These are phyloP conservation scores for Leucopternis melanops DNA, from an alignment of 2,113 vertebrate genomes.

Conservation along the genomic window DNA sequence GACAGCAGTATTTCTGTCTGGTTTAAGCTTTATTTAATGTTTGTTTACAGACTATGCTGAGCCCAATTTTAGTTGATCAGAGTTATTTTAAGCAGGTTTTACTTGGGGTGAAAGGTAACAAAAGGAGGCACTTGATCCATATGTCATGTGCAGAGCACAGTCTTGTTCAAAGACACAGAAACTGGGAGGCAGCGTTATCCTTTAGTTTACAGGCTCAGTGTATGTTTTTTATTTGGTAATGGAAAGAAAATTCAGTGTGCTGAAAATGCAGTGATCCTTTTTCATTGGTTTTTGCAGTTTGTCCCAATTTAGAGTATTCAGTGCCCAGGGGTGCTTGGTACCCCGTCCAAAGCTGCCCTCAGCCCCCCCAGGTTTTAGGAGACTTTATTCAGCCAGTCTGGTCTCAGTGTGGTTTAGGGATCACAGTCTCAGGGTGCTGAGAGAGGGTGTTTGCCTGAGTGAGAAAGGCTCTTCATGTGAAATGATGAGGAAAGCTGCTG, in stretches of 20 bases:
- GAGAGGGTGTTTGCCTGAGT: background rate
- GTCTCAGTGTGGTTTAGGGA: background rate
- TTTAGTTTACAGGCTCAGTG: background rate
- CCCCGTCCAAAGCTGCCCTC: background rate
- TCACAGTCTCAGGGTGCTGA: background rate
- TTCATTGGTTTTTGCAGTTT: background rate
- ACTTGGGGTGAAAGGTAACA: background rate
- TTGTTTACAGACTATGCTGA: background rate
- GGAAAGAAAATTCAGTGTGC: background rate
- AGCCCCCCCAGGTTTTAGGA: background rate
- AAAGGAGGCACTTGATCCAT: background rate
- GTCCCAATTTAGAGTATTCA: background rate
- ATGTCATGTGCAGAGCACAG: background rate
- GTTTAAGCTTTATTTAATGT: background rate
- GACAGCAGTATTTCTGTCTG: background rate
- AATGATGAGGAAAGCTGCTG: background rate
- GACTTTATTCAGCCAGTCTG: background rate
- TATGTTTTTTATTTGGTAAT: background rate
- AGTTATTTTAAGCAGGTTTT: background rate
- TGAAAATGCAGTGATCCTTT: background rate
- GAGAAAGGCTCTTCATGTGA: background rate
- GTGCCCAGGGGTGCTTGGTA: background rate
- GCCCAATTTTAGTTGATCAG: background rate
- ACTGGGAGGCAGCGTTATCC: fast-evolving
- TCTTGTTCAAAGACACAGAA: background rate